Conservation (phyloP, 2,797 vertebrate genomes). For the Adelosebastes latens region DNA sequence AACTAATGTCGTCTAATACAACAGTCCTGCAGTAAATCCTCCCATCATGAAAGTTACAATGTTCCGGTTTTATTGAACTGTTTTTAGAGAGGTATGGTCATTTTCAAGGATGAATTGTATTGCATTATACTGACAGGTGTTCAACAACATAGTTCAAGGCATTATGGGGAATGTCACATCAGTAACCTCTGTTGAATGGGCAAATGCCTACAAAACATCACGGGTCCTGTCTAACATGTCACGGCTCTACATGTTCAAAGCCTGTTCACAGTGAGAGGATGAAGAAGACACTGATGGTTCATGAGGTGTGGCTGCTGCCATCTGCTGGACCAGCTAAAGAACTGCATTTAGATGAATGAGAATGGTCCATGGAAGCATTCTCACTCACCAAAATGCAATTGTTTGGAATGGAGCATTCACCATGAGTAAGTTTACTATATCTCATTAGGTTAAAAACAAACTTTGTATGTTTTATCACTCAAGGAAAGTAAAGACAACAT, state of each 20-base stretch:
- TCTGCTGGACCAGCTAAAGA: constrained; percentile 33
- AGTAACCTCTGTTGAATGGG: not conserved
- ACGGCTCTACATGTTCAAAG: not conserved
- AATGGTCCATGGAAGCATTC: not conserved
- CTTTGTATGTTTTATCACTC: not conserved
- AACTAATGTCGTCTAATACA: not conserved
- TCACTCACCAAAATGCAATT: too few relatives aligned
- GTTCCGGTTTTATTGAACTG: not conserved
- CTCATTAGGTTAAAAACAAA: not conserved
- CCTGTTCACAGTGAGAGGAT: not conserved
- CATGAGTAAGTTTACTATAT: not conserved
- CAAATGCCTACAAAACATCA: not conserved
- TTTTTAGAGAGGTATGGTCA: not conserved
- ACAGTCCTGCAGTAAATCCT: not conserved
- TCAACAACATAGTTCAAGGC: not conserved
- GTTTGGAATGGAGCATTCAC: not conserved
- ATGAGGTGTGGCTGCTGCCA: constrained; percentile 35
- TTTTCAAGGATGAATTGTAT: not conserved
- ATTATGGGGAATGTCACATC: not conserved
- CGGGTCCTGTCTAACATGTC: not conserved
- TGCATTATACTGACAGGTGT: too few relatives aligned
- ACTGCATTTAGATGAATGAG: not conserved
- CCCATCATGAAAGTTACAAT: not conserved
- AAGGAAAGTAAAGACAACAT: not conserved
- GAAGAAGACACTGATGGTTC: not conserved